Base-by-base conservation (phyloP, 2,113 vertebrate genomes). In the Entomyzon cyanotis region DNA sequence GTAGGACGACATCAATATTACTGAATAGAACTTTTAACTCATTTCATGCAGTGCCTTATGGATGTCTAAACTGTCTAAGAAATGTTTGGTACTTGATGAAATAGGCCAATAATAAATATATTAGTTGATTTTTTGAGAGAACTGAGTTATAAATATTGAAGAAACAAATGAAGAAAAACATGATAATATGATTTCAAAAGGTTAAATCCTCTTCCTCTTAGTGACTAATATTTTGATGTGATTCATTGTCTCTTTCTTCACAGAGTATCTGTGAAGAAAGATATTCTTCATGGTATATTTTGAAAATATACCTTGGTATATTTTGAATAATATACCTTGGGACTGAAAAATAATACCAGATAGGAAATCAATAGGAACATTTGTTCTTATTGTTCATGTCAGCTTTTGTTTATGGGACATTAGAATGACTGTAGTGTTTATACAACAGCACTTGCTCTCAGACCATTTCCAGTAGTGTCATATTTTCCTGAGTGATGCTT, bases 361-460 rank as follows among this genome's bases (percentile, higher is more conserved):
- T 71, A 89, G 59, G n/a, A 91, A 94, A 96, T 95, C 89, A 93
- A 93, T 94, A 89, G 12, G 63, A 94, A 55, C 35, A 88, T 71
- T 93, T 82, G 58, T 74, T 95, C 83, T 87, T 69, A 85, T 76
- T 94, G 49, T 75, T 94, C 74, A 62, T 73, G 70, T 79, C 91
- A 92, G 19, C 42, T 89, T 35, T 52, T 91, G 49, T 95, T 91
- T 82, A 85, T 37, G 70, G 79, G 53, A 70, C 70, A 68, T 86
- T 87, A 91, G 95, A 95, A 87, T 89, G 70, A 75, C 49, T 62
- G 30, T 53, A 30, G 31, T 68, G 52, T 81, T 95, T 93, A 82
- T 67, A 84, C 6, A 91, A 56, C 44, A 60, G 28, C 41, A 39
- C 24, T 89, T 93, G 24, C 25, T 62, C 58, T 92, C 82, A 83